Conservation (phyloP, 2,113 vertebrate species). For the Pica pica region DNA sequence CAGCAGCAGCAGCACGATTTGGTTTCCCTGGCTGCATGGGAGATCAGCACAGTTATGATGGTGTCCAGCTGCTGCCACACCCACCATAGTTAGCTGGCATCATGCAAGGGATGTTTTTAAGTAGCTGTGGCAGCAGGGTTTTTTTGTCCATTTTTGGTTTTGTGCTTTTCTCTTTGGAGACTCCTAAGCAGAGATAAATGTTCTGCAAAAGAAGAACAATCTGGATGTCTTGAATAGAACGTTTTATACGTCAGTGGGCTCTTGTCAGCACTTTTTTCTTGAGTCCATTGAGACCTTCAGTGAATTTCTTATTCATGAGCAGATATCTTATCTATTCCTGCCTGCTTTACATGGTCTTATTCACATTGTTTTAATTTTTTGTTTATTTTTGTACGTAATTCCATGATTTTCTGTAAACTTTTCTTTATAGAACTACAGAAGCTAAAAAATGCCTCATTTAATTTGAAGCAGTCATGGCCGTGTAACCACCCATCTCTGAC, state of each 20-base stretch:
- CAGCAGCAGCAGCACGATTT: neutral
- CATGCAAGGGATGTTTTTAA: neutral
- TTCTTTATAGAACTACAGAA: conserved; percentile 39
- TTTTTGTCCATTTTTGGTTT: neutral
- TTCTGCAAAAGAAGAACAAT: neutral
- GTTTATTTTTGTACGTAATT: rapidly evolving
- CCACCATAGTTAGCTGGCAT: neutral
- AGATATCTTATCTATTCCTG: neutral
- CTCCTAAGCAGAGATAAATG: neutral
- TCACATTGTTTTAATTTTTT: neutral
- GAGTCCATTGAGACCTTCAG: neutral
- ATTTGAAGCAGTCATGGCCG: conserved; percentile 31
- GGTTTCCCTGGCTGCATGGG: neutral
- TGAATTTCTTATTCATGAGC: neutral
- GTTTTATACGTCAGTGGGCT: neutral
- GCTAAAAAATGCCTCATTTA: conserved; percentile 37
- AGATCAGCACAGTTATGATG: neutral
- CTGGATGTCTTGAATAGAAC: neutral
- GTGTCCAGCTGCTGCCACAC: neutral
- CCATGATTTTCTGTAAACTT: neutral
- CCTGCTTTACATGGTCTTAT: neutral
- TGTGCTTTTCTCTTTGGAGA: neutral
- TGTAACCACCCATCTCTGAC: conserved; percentile 55
- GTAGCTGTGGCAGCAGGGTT: neutral
- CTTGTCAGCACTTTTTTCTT: neutral